These are phyloP conservation scores for Euglossa dilemma DNA, from an alignment of 1,140 invertebrate genomes.

Conservation along the genomic window DNA sequence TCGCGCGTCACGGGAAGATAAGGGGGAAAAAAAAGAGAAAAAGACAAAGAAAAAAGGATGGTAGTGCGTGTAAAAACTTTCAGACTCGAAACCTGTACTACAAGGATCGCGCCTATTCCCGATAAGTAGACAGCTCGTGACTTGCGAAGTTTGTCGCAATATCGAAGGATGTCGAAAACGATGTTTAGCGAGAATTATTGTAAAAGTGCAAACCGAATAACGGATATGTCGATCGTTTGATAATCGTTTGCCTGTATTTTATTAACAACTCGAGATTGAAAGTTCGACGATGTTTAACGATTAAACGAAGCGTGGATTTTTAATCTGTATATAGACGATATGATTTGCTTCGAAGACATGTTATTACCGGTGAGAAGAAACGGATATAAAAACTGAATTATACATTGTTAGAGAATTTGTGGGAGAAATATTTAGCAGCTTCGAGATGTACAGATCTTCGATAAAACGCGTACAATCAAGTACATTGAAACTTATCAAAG, in stretches of 20 bases:
- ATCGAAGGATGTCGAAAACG: neutral
- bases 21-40: no score
- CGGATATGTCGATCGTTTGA: neutral
- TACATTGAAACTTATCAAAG: slow-evolving; percentile 27
- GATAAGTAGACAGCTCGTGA: neutral
- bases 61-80: neutral
- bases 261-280: slow-evolving; percentile 11
- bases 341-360: slow-evolving; percentile 13
- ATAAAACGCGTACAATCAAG: slow-evolving; percentile 28
- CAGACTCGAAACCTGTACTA: neutral
- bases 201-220: slow-evolving; percentile 23
- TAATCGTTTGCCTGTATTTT: slow-evolving; percentile 37
- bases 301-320: slow-evolving; percentile 32
- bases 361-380: slow-evolving; percentile 3
- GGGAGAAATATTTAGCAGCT: slow-evolving; percentile 11
- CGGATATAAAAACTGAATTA: neutral
- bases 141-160: neutral
- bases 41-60: no score
- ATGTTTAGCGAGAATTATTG: slow-evolving; percentile 7
- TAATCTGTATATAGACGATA: slow-evolving; percentile 32
- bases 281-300: neutral
- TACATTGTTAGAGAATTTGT: slow-evolving; percentile 16
- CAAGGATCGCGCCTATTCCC: neutral
- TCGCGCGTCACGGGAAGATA: neutral
- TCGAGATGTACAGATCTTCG: neutral